Evolutionary conservation across 2,797 vertebrate species (phyloP), one percentile per base, ranked within the genome.

Genomic region (Macropodus opercularis): DNA sequence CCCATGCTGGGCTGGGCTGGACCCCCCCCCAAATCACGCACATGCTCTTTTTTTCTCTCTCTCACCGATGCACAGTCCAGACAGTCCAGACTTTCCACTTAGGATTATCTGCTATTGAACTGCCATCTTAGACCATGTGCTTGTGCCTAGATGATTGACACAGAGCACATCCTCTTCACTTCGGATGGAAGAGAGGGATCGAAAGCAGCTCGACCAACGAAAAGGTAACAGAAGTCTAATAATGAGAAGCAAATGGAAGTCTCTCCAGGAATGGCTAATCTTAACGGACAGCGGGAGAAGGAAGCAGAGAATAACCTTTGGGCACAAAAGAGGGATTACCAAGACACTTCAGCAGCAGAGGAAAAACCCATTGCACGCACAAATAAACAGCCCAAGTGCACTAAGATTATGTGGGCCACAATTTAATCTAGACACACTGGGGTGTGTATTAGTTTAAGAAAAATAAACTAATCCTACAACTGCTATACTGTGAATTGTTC

Each of bases 311-410:
- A 88, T 84, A 88, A 89, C 88, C 86, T 87, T 80, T 76, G 1
- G 76, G 83, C 89, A 92, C 89, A 91, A 91, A 92, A 89, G 88
- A 79, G 79, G 92, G 92, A 93, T 93, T 93, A 93, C 69, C 66
- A 49, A 83, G 65, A 86, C 85, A 86, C 90, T 90, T 90, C 80
- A 86, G 86, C 60, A 19, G 81, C 74, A 35, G 61, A 62, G 66
- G 60, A 85, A 83, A 89, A 88, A 81, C 7, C 74, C 79, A 81
- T 70, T 82, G 82, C 71, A 77, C 68, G 71, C 86, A 83, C 85
- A 91, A 92, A 91, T 90, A 92, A 92, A 92, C 88, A 91, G 80
- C 41, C 66, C 14, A 44, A 78, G 75, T 64, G 83, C 59, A 69
- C 62, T 66, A 47, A 79, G 86, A 79, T 79, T 74, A 68, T 19